These are phyloP conservation scores for Helicoverpa zea DNA, from an alignment of 1,140 invertebrate species.

Conservation along the genomic window DNA sequence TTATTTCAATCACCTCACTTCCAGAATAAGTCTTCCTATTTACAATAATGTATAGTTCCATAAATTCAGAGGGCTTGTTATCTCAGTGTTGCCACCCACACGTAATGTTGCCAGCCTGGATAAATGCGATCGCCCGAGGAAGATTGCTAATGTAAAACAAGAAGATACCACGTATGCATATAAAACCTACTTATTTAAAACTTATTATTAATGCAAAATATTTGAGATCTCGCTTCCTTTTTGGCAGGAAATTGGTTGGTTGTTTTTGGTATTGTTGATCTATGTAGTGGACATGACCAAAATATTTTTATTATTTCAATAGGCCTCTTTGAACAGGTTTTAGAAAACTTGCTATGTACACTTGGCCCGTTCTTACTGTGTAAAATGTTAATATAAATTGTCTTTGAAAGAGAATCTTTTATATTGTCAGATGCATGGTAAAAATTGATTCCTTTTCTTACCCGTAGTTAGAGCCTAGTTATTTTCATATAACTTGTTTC, in stretches of 20 bases:
- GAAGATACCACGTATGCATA: neutral
- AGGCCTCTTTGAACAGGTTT: too few relatives aligned
- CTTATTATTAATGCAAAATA: conserved; percentile 27
- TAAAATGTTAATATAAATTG: too few relatives aligned
- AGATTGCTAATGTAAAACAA: conserved; percentile 10
- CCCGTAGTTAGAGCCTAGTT: neutral
- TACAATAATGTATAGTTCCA: conserved; percentile 41
- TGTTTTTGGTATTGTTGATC: neutral
- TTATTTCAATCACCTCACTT: conserved; percentile 2
- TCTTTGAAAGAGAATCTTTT: too few relatives aligned
- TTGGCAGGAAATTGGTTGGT: conserved; percentile 9
- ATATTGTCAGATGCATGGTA: too few relatives aligned
- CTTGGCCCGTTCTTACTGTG: too few relatives aligned
- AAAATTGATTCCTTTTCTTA: too few relatives aligned
- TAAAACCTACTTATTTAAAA: neutral
- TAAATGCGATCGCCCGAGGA: conserved; percentile 35
- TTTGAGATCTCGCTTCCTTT: conserved; percentile 21
- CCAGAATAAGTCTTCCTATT: conserved; percentile 23
- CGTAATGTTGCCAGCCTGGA: conserved; percentile 14
- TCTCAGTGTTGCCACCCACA: conserved; percentile 41
- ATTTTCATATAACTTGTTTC: neutral
- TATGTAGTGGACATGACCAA: neutral
- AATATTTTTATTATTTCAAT: neutral
- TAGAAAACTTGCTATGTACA: too few relatives aligned
- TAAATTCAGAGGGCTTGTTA: conserved; percentile 42